phyloP scores from a whole-genome alignment of 2,797 vertebrate genomes.

The Gambelia wislizenii region DNA sequence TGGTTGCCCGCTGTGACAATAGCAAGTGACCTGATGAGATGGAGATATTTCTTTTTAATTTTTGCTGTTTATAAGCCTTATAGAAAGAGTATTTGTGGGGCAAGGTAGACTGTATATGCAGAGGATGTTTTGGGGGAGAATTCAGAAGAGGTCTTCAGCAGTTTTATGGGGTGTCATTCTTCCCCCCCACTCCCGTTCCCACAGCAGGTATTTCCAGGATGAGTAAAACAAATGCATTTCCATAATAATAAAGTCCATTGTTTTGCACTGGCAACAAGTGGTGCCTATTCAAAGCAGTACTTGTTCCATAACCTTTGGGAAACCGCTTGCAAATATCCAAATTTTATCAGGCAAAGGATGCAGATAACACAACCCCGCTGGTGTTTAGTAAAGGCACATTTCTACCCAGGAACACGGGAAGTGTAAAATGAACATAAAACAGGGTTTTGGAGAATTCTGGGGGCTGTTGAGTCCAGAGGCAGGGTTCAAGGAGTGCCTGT shows the following conservation, averaged over 20 bases:
- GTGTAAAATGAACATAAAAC: not conserved
- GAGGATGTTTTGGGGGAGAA: not conserved
- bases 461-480: not conserved
- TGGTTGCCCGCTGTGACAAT: too few species aligned
- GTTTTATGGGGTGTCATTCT: not conserved
- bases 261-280: not conserved
- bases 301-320: not conserved
- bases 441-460: too few species aligned
- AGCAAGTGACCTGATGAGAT: too few species aligned
- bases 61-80: not conserved
- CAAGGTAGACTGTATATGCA: too few species aligned
- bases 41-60: not conserved
- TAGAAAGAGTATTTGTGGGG: not conserved
- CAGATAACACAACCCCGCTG: not conserved
- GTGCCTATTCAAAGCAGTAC: not conserved
- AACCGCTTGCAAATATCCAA: not conserved
- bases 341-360: not conserved
- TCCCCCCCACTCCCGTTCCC: too few species aligned
- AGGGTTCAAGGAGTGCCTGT: too few species aligned
- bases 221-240: too few species aligned
- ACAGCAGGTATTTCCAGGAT: not conserved
- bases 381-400: not conserved
- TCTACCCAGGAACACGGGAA: not conserved
- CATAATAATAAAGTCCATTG: not conserved
- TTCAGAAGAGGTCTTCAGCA: not conserved